A percentile compares a stretch with the other conserved stretches of the same genome.
Conservation (phyloP, 2,113 vertebrate species). For the Chaetura pelagica region DNA sequence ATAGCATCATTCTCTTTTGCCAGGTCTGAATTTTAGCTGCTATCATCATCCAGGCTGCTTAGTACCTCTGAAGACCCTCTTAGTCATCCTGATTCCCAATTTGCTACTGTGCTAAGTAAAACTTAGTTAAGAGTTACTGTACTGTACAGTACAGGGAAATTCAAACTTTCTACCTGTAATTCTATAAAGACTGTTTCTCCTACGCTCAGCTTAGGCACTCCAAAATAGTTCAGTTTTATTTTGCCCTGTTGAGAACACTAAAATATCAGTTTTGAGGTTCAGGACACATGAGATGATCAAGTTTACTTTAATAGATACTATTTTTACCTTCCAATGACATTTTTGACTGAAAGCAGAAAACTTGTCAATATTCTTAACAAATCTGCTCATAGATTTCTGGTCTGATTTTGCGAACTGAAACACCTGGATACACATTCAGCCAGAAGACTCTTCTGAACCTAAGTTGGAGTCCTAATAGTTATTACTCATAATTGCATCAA, state of each 20-base stretch:
- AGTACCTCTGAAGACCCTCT: background rate
- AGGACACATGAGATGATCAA: background rate
- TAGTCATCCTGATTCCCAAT: background rate
- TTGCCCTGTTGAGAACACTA: background rate
- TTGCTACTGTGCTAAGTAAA: background rate
- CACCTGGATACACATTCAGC: background rate
- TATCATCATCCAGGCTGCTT: background rate
- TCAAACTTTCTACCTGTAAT: background rate
- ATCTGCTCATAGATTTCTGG: background rate
- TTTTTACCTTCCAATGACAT: background rate
- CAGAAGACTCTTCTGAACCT: background rate
- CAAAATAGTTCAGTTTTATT: background rate
- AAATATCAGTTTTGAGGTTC: background rate
- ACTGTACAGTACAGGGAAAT: background rate
- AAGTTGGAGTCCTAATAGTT: background rate
- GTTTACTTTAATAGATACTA: background rate
- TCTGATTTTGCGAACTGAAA: background rate
- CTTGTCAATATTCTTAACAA: background rate
- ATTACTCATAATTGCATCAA: background rate
- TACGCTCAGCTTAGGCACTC: accelerated
- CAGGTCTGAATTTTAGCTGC: background rate
- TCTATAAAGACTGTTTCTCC: background rate
- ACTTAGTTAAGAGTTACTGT: background rate
- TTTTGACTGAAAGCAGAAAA: background rate
- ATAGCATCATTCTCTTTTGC: background rate